Base-by-base conservation (phyloP, 2,888 invertebrate species). In the Proisotoma minuta region DNA sequence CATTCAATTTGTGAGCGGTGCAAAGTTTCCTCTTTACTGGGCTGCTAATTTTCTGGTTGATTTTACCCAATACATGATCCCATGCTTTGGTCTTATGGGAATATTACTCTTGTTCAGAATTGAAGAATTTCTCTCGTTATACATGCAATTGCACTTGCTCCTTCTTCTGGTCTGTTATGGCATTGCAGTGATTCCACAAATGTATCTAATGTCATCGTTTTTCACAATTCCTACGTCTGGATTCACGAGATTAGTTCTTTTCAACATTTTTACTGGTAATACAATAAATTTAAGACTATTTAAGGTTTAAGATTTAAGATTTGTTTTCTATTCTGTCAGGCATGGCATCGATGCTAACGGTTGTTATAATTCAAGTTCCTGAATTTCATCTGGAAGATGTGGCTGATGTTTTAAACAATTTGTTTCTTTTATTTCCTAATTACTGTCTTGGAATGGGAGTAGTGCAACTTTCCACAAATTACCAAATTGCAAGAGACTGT, bases 141-240 rank as follows among this genome's bases (percentile, higher is more conserved):
- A 75, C 0, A 82, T 85, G 73, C 75, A 85, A 68, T 83, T 85
- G 84, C 75, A 75, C 70, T 47, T 87, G 70, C 82, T 85, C 66
- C 62, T 86, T 1, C 76, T 87, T 20, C 76, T 89, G 50, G 74
- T 87, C 59, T 75, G 86, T 47, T 91, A 88, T 76, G 87, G 85
- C 0, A 85, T 84, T 75, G 81, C 87, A 0, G 85, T 85, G 77
- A 76, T 91, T 64, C 90, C 91, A 0, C 78, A 88, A 34, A 84
- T 84, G 68, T 91, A 90, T 75, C 73, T 89, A 12, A 76, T 82
- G 40, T 86, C 89, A 0, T 83, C 84, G 73, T 65, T 83, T n/a
- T 90, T 89, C 76, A 79, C 80, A 5, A 83, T 86, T 12, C 87
- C 91, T 0, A 84, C 91, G 0, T 82, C 86, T 1, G 90, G 89